Conservation (phyloP, 2,888 invertebrate species). For the Laspeyria flexula region DNA sequence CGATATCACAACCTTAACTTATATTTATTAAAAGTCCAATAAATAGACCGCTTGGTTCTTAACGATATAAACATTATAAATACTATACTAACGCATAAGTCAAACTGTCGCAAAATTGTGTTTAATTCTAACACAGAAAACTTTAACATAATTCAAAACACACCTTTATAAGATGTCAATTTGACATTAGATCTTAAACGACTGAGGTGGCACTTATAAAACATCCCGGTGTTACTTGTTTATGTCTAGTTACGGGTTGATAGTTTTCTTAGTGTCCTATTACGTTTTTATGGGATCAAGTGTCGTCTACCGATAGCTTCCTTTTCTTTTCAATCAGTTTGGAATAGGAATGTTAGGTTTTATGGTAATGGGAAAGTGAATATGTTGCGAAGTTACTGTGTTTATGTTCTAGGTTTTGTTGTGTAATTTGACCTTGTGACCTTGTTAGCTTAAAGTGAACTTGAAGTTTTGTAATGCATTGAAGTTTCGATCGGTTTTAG, state of each 20-base stretch:
- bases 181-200: constrained; percentile 30
- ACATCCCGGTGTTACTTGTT: constrained; percentile 27
- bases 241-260: constrained; percentile 29
- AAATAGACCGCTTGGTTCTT: no score
- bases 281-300: constrained; percentile 30
- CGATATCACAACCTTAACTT: no score
- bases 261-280: constrained; percentile 37
- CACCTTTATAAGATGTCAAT: not conserved
- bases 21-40: no score
- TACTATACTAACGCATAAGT: no score
- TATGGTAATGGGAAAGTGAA: constrained; percentile 17
- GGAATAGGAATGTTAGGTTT: constrained; percentile 15
- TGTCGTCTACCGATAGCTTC: constrained; percentile 17
- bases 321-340: constrained; percentile 16
- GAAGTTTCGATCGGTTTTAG: no score
- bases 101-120: no score
- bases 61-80: no score
- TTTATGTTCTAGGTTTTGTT: not conserved
- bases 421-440: not conserved
- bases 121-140: no score
- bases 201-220: constrained; percentile 26
- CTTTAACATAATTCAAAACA: no score
- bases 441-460: not conserved
- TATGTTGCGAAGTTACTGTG: constrained; percentile 1
- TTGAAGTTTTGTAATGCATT: not conserved